phyloP scores from a whole-genome alignment of 2,888 invertebrate genomes.

The Xylota sylvarum region DNA sequence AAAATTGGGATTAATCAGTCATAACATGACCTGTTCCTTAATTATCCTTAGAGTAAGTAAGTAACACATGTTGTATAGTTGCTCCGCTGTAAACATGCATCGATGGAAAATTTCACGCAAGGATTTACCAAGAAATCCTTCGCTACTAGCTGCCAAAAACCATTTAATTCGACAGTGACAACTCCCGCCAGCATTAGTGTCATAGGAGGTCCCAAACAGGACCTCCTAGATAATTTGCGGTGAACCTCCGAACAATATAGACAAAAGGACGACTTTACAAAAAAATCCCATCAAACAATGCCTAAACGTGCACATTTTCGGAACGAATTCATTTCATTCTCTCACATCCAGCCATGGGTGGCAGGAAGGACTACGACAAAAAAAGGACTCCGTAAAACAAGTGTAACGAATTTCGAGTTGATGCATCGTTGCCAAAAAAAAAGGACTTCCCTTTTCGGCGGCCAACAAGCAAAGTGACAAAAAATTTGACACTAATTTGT shows the following conservation, averaged over 20 bases:
- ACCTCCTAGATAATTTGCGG: constrained; percentile 75
- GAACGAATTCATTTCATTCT: constrained; percentile 62
- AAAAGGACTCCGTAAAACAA: constrained; percentile 43
- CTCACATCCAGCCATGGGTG: constrained; percentile 38
- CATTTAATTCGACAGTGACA: constrained; percentile 41
- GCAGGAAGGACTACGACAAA: neutral
- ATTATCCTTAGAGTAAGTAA: neutral
- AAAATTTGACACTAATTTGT: constrained; percentile 70
- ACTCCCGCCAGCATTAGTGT: constrained; percentile 31
- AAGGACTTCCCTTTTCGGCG: constrained; percentile 42
- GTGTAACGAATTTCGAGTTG: constrained; percentile 66
- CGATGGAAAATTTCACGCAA: constrained; percentile 41
- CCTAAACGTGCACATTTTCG: constrained; percentile 69
- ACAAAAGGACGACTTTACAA: constrained; percentile 50
- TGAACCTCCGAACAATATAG: constrained; percentile 55
- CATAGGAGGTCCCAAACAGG: constrained; percentile 62
- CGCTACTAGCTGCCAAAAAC: constrained; percentile 8
- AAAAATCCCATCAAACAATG: constrained; percentile 17
- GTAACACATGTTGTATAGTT: constrained; percentile 6
- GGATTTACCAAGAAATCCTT: constrained; percentile 35
- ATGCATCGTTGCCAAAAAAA: constrained; percentile 49
- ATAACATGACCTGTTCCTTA: constrained; percentile 45
- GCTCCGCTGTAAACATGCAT: constrained; percentile 12
- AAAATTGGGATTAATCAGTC: constrained; percentile 28
- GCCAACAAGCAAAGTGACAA: constrained; percentile 56